Evolutionary conservation across 1,140 invertebrate genomes (phyloP).

Genomic region (Drosophila obscura): DNA sequence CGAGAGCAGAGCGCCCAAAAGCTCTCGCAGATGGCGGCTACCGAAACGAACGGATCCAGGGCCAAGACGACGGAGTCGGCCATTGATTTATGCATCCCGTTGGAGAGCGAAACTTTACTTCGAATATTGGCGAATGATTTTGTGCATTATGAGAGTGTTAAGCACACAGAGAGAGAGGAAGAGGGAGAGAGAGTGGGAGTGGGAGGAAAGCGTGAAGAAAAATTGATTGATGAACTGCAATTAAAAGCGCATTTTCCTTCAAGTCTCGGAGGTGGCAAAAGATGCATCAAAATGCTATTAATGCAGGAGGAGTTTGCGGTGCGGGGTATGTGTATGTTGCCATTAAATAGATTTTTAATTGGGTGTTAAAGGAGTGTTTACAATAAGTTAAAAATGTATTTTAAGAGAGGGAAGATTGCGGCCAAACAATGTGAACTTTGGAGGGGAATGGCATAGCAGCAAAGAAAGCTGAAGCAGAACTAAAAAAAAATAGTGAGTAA

Average conservation of each 20-base stretch:
- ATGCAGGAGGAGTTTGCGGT: not conserved
- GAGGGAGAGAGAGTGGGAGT: not conserved
- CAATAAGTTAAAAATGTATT: constrained; percentile 10
- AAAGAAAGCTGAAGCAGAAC: too few relatives aligned
- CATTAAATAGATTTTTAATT: constrained; percentile 76
- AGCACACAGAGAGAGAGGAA: not conserved
- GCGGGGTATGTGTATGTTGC: constrained; percentile 22
- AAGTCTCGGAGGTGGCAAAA: constrained; percentile 39
- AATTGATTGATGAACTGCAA: constrained; percentile 70
- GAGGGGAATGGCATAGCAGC: not conserved
- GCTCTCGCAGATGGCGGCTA: constrained; percentile 9
- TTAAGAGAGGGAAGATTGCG: not conserved
- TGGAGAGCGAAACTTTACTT: constrained; percentile 16
- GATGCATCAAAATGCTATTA: constrained; percentile 23
- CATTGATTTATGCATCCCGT: constrained; percentile 64
- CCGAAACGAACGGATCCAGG: constrained; percentile 12
- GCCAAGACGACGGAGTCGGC: constrained; percentile 11
- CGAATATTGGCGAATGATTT: constrained; percentile 40
- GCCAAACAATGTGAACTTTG: not conserved
- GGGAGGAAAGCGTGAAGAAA: constrained; percentile 9
- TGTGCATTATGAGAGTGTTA: constrained; percentile 22
- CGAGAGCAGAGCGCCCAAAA: not conserved
- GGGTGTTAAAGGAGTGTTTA: constrained; percentile 59
- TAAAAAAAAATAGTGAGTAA: too few relatives aligned
- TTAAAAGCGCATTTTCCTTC: constrained; percentile 72